A percentile compares a stretch with the other conserved stretches of the same genome.
phyloP scores from a whole-genome alignment of 2,113 vertebrate species.

The Hiodon tergisus region DNA sequence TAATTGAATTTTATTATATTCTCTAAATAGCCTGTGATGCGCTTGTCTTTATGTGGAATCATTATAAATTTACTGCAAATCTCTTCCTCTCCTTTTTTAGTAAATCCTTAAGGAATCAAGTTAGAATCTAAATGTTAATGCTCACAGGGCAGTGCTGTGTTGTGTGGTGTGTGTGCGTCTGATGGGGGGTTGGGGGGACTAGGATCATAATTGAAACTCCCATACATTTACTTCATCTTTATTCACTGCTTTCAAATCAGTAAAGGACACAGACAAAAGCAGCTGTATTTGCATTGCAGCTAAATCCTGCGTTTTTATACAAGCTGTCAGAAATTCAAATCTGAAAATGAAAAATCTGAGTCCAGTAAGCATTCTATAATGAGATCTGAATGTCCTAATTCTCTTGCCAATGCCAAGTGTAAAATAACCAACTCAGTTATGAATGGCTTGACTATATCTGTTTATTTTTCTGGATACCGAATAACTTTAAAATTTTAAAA shows the following conservation, averaged over 20 bases:
- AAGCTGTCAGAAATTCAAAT: slow-evolving; percentile 59
- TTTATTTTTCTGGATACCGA: slow-evolving; percentile 69
- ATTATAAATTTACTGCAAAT: no score
- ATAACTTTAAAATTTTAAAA: slow-evolving; percentile 67
- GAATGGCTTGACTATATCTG: slow-evolving; percentile 52
- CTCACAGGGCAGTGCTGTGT: no score
- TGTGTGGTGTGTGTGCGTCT: no score
- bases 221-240: background rate
- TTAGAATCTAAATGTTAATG: no score
- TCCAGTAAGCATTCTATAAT: slow-evolving; percentile 63
- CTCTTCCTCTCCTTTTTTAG: no score
- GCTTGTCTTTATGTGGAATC: no score
- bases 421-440: slow-evolving; percentile 58
- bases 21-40: no score
- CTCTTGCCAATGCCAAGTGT: slow-evolving; percentile 53
- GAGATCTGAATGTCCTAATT: slow-evolving; percentile 22
- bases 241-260: slow-evolving; percentile 36
- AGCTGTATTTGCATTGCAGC: slow-evolving; percentile 53
- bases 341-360: slow-evolving; percentile 58
- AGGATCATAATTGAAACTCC: background rate
- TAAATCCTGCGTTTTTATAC: slow-evolving; percentile 59
- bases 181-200: no score
- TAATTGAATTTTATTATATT: background rate
- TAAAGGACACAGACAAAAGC: slow-evolving; percentile 46
- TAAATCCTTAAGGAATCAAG: no score